Evolutionary conservation across 2,797 vertebrate species (phyloP), one percentile per base, ranked within the genome.

Genomic region (Otus scops): DNA sequence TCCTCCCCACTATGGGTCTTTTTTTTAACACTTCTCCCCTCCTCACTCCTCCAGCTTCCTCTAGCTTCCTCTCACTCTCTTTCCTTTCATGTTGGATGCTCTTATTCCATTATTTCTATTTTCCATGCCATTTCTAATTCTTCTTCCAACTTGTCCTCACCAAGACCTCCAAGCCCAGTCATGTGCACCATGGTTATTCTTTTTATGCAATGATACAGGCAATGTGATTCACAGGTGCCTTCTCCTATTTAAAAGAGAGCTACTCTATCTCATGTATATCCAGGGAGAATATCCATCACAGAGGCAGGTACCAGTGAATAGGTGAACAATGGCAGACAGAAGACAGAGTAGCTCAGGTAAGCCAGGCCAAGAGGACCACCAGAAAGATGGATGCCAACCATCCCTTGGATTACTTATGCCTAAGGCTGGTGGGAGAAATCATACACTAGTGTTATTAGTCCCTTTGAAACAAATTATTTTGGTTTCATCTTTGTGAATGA

Each of bases 251-350:
- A 50, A 51, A 38, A 65, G 34, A 75, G 21, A 32, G 3, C 7
- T 74, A 23, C 0, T 0, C 4, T 48, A 5, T 51, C n/a, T 79
- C 24, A 16, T 28, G 10, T 28, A 23, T 47, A 11, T 39, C 24
- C 23, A 38, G 47, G 39, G 30, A 69, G 17, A 73, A 54, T 34
- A 61, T 12, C 9, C 7, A 10, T n/a, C 39, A 43, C 36, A 75
- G 48, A 68, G n/a, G 22, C 24, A 75, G 38, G n/a, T n/a, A 50
- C 20, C 20, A 71, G 16, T 21, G 24, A 65, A 15, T 4, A 60
- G 22, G 3, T 48, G 22, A 79, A 34, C 11, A 15, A 8, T 2
- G 3, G 32, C 32, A 79, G 71, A 80, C 5, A 63, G 53, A 71
- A 68, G n/a, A 21, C 30, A 69, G 59, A 71, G 14, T 15, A 60